These are phyloP conservation scores for Anguilla pacifica DNA, from an alignment of 2,797 vertebrate genomes.

Conservation along the genomic window DNA sequence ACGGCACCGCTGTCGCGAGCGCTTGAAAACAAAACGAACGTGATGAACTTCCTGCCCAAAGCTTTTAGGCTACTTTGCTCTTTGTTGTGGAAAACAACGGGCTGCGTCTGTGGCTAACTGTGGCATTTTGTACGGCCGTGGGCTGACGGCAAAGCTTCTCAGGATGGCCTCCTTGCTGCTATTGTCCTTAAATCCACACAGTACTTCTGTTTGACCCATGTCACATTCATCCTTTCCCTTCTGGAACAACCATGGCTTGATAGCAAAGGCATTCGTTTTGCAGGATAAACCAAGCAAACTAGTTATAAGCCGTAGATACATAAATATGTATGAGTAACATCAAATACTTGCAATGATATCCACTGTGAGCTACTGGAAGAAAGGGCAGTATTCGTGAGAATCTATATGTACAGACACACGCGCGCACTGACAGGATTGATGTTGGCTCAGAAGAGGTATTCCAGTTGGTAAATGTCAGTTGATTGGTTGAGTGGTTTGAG, in stretches of 20 bases:
- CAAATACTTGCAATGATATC: neutral
- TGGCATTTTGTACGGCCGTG: neutral
- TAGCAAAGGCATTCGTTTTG: neutral
- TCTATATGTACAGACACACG: neutral
- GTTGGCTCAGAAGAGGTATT: neutral
- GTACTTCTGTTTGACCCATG: neutral
- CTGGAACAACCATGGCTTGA: neutral
- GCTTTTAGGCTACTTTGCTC: slow-evolving; percentile 40
- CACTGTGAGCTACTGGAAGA: neutral
- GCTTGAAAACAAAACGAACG: slow-evolving; percentile 32
- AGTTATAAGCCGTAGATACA: neutral
- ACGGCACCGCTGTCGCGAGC: neutral
- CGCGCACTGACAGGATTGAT: slow-evolving; percentile 8
- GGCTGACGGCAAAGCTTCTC: neutral
- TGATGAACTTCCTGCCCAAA: slow-evolving; percentile 40
- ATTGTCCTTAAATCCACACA: neutral
- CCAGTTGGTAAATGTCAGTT: neutral
- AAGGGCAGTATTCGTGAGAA: neutral
- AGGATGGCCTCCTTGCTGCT: neutral
- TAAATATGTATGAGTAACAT: neutral
- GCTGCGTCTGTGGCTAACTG: slow-evolving; percentile 8
- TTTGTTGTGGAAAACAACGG: slow-evolving; percentile 28
- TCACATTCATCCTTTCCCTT: slow-evolving; percentile 8
- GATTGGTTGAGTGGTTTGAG: neutral
- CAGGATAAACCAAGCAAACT: neutral